These are phyloP conservation scores for Halictus quadricinctus DNA, from an alignment of 2,888 invertebrate species.

Conservation along the genomic window DNA sequence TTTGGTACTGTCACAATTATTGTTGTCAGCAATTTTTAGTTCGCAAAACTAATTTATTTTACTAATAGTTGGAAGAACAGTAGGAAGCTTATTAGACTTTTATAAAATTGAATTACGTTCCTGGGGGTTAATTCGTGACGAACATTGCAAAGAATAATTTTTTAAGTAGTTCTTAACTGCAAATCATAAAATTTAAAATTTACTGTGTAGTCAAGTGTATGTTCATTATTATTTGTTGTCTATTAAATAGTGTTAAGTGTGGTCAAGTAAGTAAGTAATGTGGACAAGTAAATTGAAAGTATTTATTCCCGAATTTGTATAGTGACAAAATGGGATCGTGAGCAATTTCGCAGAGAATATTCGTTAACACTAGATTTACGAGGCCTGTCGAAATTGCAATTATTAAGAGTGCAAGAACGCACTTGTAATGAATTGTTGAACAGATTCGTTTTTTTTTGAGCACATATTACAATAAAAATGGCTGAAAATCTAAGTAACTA, in stretches of 20 bases:
- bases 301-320: background rate
- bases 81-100: too few species aligned
- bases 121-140: too few species aligned
- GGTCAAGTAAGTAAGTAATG: too few species aligned
- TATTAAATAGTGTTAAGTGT: background rate
- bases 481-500: too few species aligned
- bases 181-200: background rate
- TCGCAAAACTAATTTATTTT: too few species aligned
- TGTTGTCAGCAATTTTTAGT: background rate
- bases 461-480: too few species aligned
- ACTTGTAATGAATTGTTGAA: too few species aligned
- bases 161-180: background rate
- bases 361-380: background rate
- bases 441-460: too few species aligned
- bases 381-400: too few species aligned
- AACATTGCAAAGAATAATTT: background rate
- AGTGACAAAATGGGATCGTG: background rate
- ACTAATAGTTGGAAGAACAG: too few species aligned
- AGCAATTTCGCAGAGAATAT: background rate
- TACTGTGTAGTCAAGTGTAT: background rate
- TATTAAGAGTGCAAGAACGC: too few species aligned
- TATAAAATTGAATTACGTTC: too few species aligned
- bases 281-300: background rate
- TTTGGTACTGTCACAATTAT: background rate
- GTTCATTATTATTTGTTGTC: background rate